These are phyloP conservation scores for Brachymystax lenok DNA, from an alignment of 2,797 vertebrate species.

Conservation along the genomic window DNA sequence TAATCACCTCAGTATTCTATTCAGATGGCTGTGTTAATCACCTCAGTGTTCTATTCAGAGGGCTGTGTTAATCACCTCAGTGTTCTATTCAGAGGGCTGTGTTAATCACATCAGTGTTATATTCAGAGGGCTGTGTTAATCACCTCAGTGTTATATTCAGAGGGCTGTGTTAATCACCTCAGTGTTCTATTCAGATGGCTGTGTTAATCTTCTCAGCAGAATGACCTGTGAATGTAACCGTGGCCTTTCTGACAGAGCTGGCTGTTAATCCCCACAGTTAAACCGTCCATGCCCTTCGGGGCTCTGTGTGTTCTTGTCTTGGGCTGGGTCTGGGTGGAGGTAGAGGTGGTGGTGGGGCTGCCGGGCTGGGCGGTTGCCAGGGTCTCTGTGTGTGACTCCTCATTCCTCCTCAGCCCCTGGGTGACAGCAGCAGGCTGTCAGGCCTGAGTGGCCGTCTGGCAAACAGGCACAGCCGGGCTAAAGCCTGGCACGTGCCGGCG, in stretches of 20 bases:
- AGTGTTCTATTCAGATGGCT: too few species aligned
- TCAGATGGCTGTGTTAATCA: too few species aligned
- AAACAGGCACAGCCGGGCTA: constrained; percentile 75
- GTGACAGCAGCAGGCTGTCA: constrained; percentile 77
- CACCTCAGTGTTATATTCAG: too few species aligned
- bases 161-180: too few species aligned
- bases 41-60: too few species aligned
- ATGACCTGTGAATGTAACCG: constrained; percentile 4
- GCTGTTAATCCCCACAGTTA: constrained; percentile 4
- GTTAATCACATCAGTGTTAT: too few species aligned
- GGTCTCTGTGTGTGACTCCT: constrained; percentile 54
- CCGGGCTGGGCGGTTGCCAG: constrained; percentile 70
- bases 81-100: too few species aligned
- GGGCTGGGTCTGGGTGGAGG: background rate
- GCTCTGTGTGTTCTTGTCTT: constrained; percentile 74
- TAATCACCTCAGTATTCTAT: too few species aligned
- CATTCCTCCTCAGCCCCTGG: constrained; percentile 66
- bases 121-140: too few species aligned
- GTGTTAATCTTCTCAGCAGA: background rate
- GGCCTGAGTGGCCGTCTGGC: constrained; percentile 84
- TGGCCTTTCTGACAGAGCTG: constrained; percentile 4
- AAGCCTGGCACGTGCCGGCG: constrained; percentile 84
- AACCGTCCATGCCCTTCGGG: constrained; percentile 77
- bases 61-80: too few species aligned
- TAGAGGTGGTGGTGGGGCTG: constrained; percentile 14